Base-by-base conservation (phyloP, 2,888 invertebrate genomes). In the Aromia moschata region DNA sequence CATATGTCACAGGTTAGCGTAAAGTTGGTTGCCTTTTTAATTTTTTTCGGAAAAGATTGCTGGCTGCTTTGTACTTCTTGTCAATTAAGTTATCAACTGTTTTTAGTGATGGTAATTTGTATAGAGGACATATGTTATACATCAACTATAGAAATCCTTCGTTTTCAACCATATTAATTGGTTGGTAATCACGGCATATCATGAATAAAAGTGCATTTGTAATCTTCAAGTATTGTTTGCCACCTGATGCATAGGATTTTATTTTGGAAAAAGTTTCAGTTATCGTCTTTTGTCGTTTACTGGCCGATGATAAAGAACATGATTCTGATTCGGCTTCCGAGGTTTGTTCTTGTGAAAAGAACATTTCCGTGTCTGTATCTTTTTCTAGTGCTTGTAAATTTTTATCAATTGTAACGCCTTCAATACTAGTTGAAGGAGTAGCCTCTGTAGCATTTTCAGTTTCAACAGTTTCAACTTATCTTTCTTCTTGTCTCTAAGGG, bases 141-240 rank as follows among this genome's bases (percentile, higher is more conserved):
- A 60, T 56, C 9, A 55, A n/a, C 18, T 15, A 12, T n/a, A 36
- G 31, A 46, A 56, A 63, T 38, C 56, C 60, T 49, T 60, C 59
- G 25, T 63, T 47, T 38, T 68, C 67, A 7, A 56, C 47, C 2
- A 58, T 54, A 30, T 16, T 43, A 16, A 66, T 44, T 14, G 59
- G 56, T 25, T 51, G 33, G 43, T 63, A 59, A 40, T 67, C 64
- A 38, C 59, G 59, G 14, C 53, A 53, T 25, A 68, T 63, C 58
- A 68, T 60, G 49, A 52, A 67, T 9, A 60, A 14, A 7, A 65
- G 49, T n/a, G 59, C 64, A 64, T 63, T 64, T 16, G 54, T 64
- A 16, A 66, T 61, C 52, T 44, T 36, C 10, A 4, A 31, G n/a
- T 31, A 11, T 56, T 61, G 64, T 11, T 12, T 20, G 14, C 63